These are phyloP conservation scores for Clarias batrachus DNA, from an alignment of 2,113 vertebrate species.

Conservation along the genomic window DNA sequence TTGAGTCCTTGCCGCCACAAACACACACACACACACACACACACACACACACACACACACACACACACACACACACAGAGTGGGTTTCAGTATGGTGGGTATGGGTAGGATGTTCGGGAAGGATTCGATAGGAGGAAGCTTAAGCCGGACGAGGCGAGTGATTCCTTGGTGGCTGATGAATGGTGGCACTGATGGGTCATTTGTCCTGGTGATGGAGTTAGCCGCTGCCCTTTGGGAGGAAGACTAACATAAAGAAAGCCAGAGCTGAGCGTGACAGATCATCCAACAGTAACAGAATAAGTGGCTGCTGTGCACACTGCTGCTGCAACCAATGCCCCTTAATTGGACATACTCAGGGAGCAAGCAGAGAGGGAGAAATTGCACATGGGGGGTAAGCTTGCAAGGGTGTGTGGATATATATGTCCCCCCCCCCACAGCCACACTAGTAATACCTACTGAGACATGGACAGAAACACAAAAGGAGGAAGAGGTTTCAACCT, in stretches of 20 bases:
- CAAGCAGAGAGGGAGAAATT: slow-evolving; percentile 23
- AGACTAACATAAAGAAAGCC: slow-evolving; percentile 62
- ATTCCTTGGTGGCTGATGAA: slow-evolving; percentile 58
- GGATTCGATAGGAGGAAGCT: slow-evolving; percentile 22
- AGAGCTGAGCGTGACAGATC: slow-evolving; percentile 57
- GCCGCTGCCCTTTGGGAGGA: slow-evolving; percentile 61
- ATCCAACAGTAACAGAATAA: slow-evolving; percentile 57
- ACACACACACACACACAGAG: background rate
- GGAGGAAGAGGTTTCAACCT: background rate
- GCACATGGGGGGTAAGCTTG: background rate
- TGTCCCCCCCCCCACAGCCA: background rate
- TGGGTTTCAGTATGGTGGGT: background rate
- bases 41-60: background rate
- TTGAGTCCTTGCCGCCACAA: slow-evolving; percentile 14
- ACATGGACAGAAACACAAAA: background rate
- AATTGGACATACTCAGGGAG: slow-evolving; percentile 56
- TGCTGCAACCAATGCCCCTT: slow-evolving; percentile 46
- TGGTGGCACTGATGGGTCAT: slow-evolving; percentile 62
- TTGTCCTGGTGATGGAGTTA: slow-evolving; percentile 62
- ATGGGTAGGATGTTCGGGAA: slow-evolving; percentile 16
- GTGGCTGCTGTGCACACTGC: slow-evolving; percentile 51
- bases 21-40: background rate
- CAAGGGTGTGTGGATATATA: background rate
- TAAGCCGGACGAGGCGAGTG: slow-evolving; percentile 35
- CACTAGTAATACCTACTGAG: slow-evolving; percentile 3